Percentiles rank a stretch among this genome's conserved stretches.
These are phyloP conservation scores for Lepidocyrtoides sp. DNA, from an alignment of 2,888 invertebrate species.

Conservation along the genomic window DNA sequence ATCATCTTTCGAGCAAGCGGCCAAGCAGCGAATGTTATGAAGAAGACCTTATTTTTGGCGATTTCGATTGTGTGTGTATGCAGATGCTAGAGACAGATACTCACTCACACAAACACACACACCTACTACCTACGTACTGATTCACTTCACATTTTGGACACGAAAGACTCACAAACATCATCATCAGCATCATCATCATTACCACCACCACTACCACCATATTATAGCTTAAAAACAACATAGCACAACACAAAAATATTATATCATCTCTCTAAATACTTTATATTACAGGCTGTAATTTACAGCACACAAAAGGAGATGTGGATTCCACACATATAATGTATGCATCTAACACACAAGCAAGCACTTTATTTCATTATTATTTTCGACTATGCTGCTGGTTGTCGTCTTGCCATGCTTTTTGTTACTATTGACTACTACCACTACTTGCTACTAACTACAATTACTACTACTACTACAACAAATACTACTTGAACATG, in stretches of 20 bases:
- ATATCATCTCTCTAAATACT: conserved; percentile 39
- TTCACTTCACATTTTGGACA: too few species aligned
- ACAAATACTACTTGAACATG: neutral
- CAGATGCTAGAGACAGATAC: too few species aligned
- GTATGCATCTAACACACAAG: neutral
- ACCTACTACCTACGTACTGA: too few species aligned
- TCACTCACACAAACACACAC: too few species aligned
- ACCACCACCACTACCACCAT: neutral
- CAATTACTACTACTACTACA: neutral
- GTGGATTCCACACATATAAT: neutral
- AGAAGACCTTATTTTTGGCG: neutral
- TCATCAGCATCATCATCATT: neutral
- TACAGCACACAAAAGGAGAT: neutral
- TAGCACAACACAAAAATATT: neutral
- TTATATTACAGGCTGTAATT: too few species aligned
- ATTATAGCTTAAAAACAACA: conserved; percentile 15
- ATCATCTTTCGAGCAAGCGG: neutral
- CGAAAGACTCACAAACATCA: too few species aligned
- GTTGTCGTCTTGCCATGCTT: too few species aligned
- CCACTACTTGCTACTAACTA: neutral
- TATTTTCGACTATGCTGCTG: too few species aligned
- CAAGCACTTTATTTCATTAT: too few species aligned
- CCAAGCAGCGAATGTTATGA: neutral
- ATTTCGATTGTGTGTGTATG: too few species aligned
- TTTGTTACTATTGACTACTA: neutral